Conservation (phyloP, 1,140 invertebrate species). For the Catajapyx aquilonaris region DNA sequence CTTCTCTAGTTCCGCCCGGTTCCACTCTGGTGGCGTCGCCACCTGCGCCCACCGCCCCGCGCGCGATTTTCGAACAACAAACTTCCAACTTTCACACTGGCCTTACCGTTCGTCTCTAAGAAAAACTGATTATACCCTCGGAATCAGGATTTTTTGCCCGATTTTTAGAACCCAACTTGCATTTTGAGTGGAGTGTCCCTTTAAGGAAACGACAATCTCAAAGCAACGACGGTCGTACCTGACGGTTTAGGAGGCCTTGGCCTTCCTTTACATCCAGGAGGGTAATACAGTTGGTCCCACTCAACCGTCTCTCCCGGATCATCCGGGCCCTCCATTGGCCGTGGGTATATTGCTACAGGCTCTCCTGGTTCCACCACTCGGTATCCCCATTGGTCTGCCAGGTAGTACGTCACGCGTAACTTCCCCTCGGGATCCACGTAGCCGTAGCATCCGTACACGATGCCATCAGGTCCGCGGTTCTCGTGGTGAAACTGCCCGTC, state of each 20-base stretch:
- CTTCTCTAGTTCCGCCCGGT: too few species aligned
- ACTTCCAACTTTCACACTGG: too few species aligned
- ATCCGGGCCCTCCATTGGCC: slow-evolving; percentile 15
- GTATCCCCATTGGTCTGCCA: slow-evolving; percentile 55
- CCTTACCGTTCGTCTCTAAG: too few species aligned
- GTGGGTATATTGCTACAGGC: slow-evolving; percentile 42
- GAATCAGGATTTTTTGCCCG: too few species aligned
- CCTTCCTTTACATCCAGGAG: slow-evolving; percentile 13
- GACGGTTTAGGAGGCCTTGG: slow-evolving; percentile 14
- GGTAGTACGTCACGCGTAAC: slow-evolving; percentile 43
- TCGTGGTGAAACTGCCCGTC: slow-evolving; percentile 60
- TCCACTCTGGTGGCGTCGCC: too few species aligned
- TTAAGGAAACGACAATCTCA: too few species aligned
- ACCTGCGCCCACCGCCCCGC: too few species aligned
- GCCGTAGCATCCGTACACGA: slow-evolving; percentile 58
- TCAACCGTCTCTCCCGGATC: slow-evolving; percentile 12
- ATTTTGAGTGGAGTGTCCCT: too few species aligned
- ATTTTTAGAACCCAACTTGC: too few species aligned
- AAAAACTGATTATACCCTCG: too few species aligned
- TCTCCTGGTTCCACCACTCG: slow-evolving; percentile 41
- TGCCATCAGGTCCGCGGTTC: slow-evolving; percentile 41
- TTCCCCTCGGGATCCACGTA: slow-evolving; percentile 43
- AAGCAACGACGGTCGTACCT: too few species aligned
- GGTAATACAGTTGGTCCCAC: slow-evolving; percentile 3
- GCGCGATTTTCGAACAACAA: too few species aligned